These are phyloP conservation scores for Aethina tumida DNA, from an alignment of 1,140 invertebrate genomes.

Conservation along the genomic window DNA sequence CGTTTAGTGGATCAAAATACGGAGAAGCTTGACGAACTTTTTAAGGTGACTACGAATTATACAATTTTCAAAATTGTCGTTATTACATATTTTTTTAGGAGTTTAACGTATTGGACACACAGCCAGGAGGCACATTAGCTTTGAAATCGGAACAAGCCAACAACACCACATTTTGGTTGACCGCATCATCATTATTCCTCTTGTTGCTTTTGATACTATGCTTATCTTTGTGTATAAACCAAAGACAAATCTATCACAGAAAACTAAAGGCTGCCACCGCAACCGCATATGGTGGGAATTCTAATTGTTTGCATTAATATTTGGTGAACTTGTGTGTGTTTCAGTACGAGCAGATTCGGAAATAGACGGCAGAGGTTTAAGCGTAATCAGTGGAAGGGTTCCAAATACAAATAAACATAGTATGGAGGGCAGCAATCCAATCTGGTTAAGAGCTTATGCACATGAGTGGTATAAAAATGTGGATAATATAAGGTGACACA, in stretches of 20 bases:
- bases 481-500: constrained; percentile 58
- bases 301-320: constrained; percentile 6
- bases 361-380: constrained; percentile 57
- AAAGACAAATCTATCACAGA: constrained; percentile 70
- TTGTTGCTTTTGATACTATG: constrained; percentile 66
- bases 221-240: constrained; percentile 69
- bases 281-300: constrained; percentile 71
- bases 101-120: constrained; percentile 81
- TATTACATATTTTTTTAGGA: constrained; percentile 42
- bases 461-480: constrained; percentile 91
- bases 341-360: constrained; percentile 56
- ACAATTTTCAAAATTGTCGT: background rate
- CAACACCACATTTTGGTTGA: constrained; percentile 61
- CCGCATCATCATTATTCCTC: constrained; percentile 69
- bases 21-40: constrained; percentile 74
- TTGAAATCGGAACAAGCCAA: constrained; percentile 40
- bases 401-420: constrained; percentile 93
- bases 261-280: constrained; percentile 90
- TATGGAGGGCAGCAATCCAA: constrained; percentile 87
- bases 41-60: constrained; percentile 52
- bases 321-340: constrained; percentile 8
- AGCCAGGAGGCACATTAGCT: constrained; percentile 60
- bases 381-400: constrained; percentile 59
- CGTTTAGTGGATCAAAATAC: constrained; percentile 85
- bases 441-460: constrained; percentile 90